phyloP scores from a whole-genome alignment of 2,797 vertebrate genomes.

The Channallabes apus region DNA sequence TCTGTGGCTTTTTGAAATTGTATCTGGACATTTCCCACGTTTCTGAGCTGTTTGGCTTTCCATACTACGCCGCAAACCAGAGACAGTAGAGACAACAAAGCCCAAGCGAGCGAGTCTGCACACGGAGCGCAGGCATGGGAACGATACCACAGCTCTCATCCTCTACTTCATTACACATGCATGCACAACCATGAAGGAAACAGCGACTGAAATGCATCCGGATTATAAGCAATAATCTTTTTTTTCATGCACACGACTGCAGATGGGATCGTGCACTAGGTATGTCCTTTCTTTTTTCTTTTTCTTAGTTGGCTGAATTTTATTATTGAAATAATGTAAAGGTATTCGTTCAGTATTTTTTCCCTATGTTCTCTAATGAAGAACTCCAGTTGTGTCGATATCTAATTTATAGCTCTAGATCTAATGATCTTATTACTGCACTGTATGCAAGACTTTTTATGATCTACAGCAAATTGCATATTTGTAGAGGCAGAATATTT shows the following conservation, averaged over 20 bases:
- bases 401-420: neutral
- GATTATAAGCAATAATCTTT: conserved; percentile 49
- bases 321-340: neutral
- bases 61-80: conserved; percentile 28
- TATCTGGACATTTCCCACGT: neutral
- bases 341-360: neutral
- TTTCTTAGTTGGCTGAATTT: conserved; percentile 25
- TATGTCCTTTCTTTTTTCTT: conserved; percentile 33
- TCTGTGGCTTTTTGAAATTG: neutral
- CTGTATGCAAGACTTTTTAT: neutral
- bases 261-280: conserved; percentile 51
- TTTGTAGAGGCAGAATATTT: neutral
- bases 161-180: conserved; percentile 14
- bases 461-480: neutral
- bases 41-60: conserved; percentile 29
- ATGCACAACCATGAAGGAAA: conserved; percentile 29
- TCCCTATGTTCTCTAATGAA: neutral
- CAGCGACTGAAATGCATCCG: neutral
- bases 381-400: neutral
- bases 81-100: conserved; percentile 44
- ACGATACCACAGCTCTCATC: conserved; percentile 18
- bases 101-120: conserved; percentile 31
- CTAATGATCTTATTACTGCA: neutral
- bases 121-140: conserved; percentile 24
- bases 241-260: conserved; percentile 44